Conservation (phyloP, 2,888 invertebrate species). For the Raillietiella orientalis region DNA sequence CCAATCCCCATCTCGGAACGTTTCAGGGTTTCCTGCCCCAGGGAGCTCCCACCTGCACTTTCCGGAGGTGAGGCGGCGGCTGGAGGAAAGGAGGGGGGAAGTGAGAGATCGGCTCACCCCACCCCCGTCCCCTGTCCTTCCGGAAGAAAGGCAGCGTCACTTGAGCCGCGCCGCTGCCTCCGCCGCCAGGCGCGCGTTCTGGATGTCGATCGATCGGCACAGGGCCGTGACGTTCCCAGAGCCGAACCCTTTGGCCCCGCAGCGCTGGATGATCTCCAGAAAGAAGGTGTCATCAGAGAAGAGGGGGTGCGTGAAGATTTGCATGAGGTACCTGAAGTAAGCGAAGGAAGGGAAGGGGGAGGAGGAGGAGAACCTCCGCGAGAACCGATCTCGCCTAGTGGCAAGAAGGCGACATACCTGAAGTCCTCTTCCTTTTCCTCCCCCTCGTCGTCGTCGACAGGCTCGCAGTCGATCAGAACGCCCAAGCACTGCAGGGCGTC, state of each 20-base stretch:
- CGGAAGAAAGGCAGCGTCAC: too few relatives aligned
- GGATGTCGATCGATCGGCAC: slow-evolving; percentile 13
- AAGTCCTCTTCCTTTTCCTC: not conserved
- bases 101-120: too few relatives aligned
- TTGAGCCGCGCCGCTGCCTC: too few relatives aligned
- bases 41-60: too few relatives aligned
- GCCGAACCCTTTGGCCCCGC: slow-evolving; percentile 16
- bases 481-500: slow-evolving; percentile 11
- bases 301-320: slow-evolving; percentile 16
- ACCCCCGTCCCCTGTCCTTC: too few relatives aligned
- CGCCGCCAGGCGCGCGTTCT: slow-evolving; percentile 3
- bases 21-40: too few relatives aligned
- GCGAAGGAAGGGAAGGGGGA: too few relatives aligned
- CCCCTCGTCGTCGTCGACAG: slow-evolving; percentile 9
- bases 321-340: slow-evolving; percentile 13
- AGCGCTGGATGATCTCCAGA: slow-evolving; percentile 15
- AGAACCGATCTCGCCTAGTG: not conserved
- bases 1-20: too few relatives aligned
- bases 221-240: slow-evolving; percentile 16
- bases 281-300: slow-evolving; percentile 16
- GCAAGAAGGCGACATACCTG: too few relatives aligned
- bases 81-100: too few relatives aligned
- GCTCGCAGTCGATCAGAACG: slow-evolving; percentile 14
- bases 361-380: not conserved
- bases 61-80: too few relatives aligned